A percentile compares a stretch with the other conserved stretches of the same genome.
Conservation (phyloP, 2,888 invertebrate genomes). For the Parapristionchus giblindavisi region DNA sequence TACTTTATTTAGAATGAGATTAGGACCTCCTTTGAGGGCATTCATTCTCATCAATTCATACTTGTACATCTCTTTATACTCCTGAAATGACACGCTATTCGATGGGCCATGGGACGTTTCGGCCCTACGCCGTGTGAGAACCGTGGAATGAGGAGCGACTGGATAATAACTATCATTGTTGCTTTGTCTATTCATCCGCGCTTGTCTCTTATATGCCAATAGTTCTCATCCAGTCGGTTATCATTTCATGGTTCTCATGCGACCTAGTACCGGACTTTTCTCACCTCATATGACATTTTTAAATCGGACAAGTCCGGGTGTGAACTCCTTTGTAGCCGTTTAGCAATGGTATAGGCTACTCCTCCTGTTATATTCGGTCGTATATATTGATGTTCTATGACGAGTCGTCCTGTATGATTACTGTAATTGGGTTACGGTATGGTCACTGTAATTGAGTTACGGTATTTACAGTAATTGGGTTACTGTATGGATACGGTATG, state of each 20-base stretch:
- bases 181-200: too few relatives aligned
- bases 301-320: slow-evolving; percentile 12
- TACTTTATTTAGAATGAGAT: slow-evolving; percentile 28
- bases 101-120: too few relatives aligned
- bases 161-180: too few relatives aligned
- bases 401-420: slow-evolving; percentile 18
- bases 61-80: slow-evolving; percentile 2
- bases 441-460: too few relatives aligned
- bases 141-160: too few relatives aligned
- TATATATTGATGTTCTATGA: slow-evolving; percentile 28
- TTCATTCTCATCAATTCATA: slow-evolving; percentile 11
- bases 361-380: slow-evolving; percentile 32
- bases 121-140: too few relatives aligned
- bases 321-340: slow-evolving; percentile 13
- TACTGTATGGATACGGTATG: background rate
- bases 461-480: too few relatives aligned
- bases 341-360: slow-evolving; percentile 15
- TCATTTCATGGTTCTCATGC: too few relatives aligned
- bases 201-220: too few relatives aligned
- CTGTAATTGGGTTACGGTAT: too few relatives aligned
- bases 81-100: background rate
- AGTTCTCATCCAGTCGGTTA: too few relatives aligned
- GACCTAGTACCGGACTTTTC: too few relatives aligned
- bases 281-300: slow-evolving; percentile 19
- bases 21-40: slow-evolving; percentile 20